Base-by-base conservation (phyloP, 2,888 invertebrate species). In the Drosophila melanosoma region DNA sequence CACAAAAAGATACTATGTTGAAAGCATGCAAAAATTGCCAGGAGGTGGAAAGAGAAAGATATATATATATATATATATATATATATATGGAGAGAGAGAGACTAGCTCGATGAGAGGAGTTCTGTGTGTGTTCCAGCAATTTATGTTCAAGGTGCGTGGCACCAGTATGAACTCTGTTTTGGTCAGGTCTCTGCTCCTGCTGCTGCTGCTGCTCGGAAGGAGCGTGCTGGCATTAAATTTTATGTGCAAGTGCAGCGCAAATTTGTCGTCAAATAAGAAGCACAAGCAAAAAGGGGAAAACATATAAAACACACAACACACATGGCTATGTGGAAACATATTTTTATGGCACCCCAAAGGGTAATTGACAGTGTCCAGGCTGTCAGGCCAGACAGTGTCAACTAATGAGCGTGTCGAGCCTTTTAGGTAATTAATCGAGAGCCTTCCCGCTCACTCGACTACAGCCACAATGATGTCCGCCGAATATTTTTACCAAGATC, bases 211-310 rank as follows among this genome's bases (percentile, higher is more conserved):
- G 45, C 56, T 62, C 35, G 57, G 68, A 65, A 63, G 62, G 73
- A 81, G 82, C 83, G 82, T 90, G 89, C 80, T 77, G 82, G 88
- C 86, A 89, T 90, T 87, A 85, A 89, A 89, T 85, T 89, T 87
- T 81, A 90, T 89, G 88, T 74, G 79, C 83, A 79, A 75, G 75
- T 77, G 77, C 79, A 77, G 75, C 71, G 77, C 76, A 79, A 83
- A 83, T 83, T 73, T 79, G 76, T 75, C 69, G 73, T 58, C 65
- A 56, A 76, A 67, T 67, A 53, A 67, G 61, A 20, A 51, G 32
- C 42, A 53, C 33, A 51, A 67, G 38, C 36, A 49, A 74, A 17
- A 57, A 26, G 35, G 12, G 48, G 26, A 65, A 64, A 38, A 62
- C 66, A 69, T 35, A 78, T 64, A 69, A 76, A 63, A 53, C 74